phyloP scores from a whole-genome alignment of 2,797 vertebrate species.

The Artibeus lituratus region DNA sequence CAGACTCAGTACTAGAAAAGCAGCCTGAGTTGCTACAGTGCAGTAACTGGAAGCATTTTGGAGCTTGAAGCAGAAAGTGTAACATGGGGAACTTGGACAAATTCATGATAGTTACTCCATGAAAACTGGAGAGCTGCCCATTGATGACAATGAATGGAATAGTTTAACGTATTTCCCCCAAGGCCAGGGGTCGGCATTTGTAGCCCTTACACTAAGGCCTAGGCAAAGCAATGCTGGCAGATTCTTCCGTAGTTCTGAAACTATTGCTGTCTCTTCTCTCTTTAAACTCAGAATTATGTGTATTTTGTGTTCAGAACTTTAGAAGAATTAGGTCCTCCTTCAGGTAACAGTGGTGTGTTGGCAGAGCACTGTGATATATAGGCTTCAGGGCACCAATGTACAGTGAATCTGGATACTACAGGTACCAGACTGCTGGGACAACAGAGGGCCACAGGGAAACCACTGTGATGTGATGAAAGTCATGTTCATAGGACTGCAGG shows the following conservation, averaged over 20 bases:
- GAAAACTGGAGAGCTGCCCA: not conserved
- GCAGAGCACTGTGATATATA: too few relatives aligned
- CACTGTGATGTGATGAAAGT: not conserved
- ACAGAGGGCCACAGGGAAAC: not conserved
- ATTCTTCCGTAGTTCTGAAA: not conserved
- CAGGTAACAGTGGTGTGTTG: not conserved
- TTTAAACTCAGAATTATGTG: not conserved
- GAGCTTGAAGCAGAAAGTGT: not conserved
- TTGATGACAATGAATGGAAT: not conserved
- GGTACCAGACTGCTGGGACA: not conserved
- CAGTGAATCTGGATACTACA: not conserved
- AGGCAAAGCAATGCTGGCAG: not conserved
- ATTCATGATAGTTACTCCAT: not conserved
- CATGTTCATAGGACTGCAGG: not conserved
- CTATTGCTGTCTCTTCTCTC: not conserved
- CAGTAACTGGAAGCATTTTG: not conserved
- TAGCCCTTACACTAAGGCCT: not conserved
- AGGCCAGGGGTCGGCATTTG: not conserved
- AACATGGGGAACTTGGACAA: not conserved
- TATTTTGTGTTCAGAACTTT: not conserved
- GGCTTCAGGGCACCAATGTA: not conserved
- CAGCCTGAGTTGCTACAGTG: not conserved
- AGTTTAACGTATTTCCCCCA: not conserved
- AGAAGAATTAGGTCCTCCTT: not conserved
- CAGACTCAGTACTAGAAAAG: not conserved